Evolutionary conservation across 2,113 vertebrate genomes (phyloP).

Genomic region (Catharus minimus): DNA sequence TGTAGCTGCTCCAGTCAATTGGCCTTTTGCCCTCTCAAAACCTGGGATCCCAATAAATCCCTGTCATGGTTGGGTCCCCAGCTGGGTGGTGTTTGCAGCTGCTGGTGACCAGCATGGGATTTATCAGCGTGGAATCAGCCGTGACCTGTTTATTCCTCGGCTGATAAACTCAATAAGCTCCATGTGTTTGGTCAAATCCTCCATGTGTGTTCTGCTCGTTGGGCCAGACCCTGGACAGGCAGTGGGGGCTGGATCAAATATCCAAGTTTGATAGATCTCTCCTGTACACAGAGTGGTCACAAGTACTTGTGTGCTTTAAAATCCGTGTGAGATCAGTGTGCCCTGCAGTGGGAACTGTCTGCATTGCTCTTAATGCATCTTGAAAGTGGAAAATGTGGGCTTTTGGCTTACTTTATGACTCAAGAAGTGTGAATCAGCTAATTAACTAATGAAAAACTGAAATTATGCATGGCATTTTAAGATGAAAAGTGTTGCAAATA

Average conservation of each 20-base stretch:
- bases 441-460: neutral
- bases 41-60: neutral
- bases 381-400: neutral
- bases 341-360: neutral
- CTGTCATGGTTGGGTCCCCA: neutral
- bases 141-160: neutral
- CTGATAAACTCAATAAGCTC: neutral
- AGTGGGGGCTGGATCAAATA: neutral
- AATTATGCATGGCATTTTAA: conserved; percentile 4
- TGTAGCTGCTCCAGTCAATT: neutral
- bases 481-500: neutral
- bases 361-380: neutral
- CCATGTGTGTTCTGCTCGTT: neutral
- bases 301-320: neutral
- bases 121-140: neutral
- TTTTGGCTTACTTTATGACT: neutral
- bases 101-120: neutral
- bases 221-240: neutral
- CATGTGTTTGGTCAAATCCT: fast-evolving
- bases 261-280: neutral
- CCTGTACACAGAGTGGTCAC: neutral
- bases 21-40: neutral
- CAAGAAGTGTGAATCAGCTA: neutral
- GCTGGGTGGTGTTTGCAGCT: neutral
- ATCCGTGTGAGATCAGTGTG: fast-evolving